Evolutionary conservation across 2,113 vertebrate genomes (phyloP).

Genomic region (Corythornis vintsioides): DNA sequence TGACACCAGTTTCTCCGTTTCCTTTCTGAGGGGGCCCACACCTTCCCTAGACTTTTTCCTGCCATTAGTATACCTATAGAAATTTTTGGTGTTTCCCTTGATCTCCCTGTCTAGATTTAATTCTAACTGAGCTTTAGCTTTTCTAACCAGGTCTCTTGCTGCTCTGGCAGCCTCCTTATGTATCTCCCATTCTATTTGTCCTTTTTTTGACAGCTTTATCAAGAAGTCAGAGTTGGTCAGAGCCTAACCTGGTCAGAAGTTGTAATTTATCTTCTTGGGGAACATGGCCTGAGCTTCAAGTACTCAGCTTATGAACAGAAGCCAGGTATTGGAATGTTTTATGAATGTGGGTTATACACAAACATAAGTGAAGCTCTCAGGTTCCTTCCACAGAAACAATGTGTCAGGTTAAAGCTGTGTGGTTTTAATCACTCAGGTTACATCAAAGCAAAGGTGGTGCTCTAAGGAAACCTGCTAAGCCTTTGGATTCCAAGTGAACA

Average conservation of each 20-base stretch:
- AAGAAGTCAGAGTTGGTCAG: neutral
- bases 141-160: too few species aligned
- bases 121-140: too few species aligned
- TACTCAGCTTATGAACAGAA: neutral
- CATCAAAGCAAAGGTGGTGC: neutral
- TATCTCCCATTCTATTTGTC: too few species aligned
- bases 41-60: too few species aligned
- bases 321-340: neutral
- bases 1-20: too few species aligned
- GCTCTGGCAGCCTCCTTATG: too few species aligned
- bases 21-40: too few species aligned
- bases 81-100: too few species aligned
- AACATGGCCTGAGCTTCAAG: neutral
- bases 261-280: neutral
- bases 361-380: neutral
- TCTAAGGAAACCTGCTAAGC: neutral
- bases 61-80: too few species aligned
- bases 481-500: neutral
- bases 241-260: neutral
- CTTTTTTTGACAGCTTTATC: neutral
- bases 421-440: neutral
- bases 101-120: too few species aligned
- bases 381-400: neutral
- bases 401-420: neutral
- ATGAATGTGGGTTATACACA: neutral